Evolutionary conservation across 2,888 invertebrate genomes (phyloP).

Genomic region (Drosophila recens): DNA sequence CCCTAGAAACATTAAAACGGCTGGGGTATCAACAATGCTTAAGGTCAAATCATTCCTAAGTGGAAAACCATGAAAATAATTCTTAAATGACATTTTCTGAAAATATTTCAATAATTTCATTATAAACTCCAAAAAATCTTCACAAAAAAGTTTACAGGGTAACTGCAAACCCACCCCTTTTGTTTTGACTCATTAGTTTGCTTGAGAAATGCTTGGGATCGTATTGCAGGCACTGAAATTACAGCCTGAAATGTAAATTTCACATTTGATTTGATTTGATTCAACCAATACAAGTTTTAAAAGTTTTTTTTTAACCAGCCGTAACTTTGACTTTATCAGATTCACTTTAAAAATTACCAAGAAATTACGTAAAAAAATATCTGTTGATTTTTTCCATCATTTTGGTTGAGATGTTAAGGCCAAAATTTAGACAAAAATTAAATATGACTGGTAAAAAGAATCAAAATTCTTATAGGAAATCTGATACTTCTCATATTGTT

Average conservation of each 20-base stretch:
- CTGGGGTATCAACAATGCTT: background rate
- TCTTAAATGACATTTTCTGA: no score
- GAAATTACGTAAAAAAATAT: slow-evolving; percentile 27
- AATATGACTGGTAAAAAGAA: slow-evolving; percentile 1
- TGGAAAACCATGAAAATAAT: background rate
- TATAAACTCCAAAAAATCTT: background rate
- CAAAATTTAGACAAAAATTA: slow-evolving; percentile 13
- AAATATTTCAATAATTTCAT: no score
- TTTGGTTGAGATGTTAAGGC: background rate
- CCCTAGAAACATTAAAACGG: background rate
- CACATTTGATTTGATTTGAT: slow-evolving; percentile 9
- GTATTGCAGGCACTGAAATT: slow-evolving; percentile 17
- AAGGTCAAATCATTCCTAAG: background rate
- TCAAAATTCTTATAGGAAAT: slow-evolving; percentile 27
- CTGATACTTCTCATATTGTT: slow-evolving; percentile 19
- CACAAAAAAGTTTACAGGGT: background rate
- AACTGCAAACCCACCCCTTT: background rate
- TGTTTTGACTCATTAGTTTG: background rate
- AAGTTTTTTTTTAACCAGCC: background rate
- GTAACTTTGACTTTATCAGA: slow-evolving; percentile 12
- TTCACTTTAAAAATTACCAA: slow-evolving; percentile 8
- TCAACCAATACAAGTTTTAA: background rate
- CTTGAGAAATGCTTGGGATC: background rate
- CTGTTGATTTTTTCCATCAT: background rate
- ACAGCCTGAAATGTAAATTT: slow-evolving; percentile 27